These are phyloP conservation scores for Euphonia xanthogaster DNA, from an alignment of 2,797 vertebrate species.

Conservation along the genomic window DNA sequence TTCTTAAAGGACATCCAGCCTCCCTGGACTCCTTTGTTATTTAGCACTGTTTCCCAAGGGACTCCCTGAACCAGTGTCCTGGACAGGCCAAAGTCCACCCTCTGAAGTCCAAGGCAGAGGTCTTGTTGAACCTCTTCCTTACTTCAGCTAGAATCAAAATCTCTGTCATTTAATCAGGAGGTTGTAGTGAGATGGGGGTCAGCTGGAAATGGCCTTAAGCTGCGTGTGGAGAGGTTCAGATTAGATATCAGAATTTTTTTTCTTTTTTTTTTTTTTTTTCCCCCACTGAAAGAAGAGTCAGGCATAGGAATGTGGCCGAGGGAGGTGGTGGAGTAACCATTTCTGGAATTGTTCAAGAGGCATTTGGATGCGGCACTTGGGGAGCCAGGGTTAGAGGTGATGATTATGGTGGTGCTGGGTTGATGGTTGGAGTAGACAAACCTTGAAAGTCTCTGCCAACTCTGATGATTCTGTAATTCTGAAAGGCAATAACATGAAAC, in stretches of 20 bases:
- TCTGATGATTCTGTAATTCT: not conserved
- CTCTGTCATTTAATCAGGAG: not conserved
- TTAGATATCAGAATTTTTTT: not conserved
- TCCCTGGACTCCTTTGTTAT: not conserved
- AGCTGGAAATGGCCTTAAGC: not conserved
- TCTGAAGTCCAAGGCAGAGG: not conserved
- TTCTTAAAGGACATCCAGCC: not conserved
- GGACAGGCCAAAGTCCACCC: not conserved
- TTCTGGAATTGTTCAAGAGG: not conserved
- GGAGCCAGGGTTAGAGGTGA: not conserved
- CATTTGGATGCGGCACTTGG: not conserved
- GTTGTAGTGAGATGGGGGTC: not conserved
- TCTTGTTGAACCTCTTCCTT: not conserved
- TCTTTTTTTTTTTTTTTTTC: not conserved
- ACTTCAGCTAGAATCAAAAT: not conserved
- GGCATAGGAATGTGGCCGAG: not conserved
- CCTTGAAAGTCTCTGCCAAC: not conserved
- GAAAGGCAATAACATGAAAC: not conserved
- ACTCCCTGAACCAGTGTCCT: not conserved
- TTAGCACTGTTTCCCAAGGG: not conserved
- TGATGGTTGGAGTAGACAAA: not conserved
- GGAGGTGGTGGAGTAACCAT: not conserved
- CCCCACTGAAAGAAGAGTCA: not conserved
- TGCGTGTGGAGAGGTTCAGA: fast-evolving
- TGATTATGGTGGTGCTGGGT: not conserved